A percentile compares a stretch with the other conserved stretches of the same genome.
phyloP scores from a whole-genome alignment of 2,797 vertebrate genomes.

The Smutsia gigantea region DNA sequence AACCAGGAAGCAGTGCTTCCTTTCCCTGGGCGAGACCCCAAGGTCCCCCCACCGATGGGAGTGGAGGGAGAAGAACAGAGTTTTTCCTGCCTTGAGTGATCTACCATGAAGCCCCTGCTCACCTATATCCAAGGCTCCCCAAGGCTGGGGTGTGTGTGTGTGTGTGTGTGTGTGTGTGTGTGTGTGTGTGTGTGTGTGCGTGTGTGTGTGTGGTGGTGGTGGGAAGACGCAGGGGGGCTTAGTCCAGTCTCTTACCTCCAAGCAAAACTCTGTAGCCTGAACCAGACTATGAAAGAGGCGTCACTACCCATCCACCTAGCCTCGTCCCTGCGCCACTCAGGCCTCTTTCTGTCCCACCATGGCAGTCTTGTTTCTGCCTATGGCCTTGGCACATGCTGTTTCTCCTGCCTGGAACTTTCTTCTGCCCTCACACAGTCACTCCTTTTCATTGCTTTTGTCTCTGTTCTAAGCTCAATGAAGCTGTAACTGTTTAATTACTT shows the following conservation, averaged over 20 bases:
- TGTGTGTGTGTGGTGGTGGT: no score
- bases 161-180: neutral
- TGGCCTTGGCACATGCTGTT: neutral
- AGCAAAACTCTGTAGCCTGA: neutral
- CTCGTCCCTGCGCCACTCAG: neutral
- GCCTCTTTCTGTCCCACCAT: neutral
- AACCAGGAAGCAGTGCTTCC: constrained; percentile 82
- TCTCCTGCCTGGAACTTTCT: neutral
- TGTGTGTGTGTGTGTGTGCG: neutral
- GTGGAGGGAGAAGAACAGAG: constrained; percentile 51
- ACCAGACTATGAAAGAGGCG: neutral
- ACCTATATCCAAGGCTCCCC: neutral
- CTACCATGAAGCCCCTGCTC: neutral
- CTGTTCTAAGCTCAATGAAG: neutral
- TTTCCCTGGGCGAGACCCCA: constrained; percentile 79
- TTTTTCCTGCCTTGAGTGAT: constrained; percentile 64
- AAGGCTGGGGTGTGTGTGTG: neutral
- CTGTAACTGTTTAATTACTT: neutral
- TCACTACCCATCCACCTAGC: neutral
- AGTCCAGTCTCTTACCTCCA: neutral
- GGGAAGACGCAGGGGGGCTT: neutral
- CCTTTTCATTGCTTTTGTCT: neutral
- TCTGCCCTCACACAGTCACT: neutral
- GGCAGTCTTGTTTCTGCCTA: neutral
- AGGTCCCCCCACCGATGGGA: constrained; percentile 50